phyloP scores from a whole-genome alignment of 2,113 vertebrate species.

The Ammodramus savannarum region DNA sequence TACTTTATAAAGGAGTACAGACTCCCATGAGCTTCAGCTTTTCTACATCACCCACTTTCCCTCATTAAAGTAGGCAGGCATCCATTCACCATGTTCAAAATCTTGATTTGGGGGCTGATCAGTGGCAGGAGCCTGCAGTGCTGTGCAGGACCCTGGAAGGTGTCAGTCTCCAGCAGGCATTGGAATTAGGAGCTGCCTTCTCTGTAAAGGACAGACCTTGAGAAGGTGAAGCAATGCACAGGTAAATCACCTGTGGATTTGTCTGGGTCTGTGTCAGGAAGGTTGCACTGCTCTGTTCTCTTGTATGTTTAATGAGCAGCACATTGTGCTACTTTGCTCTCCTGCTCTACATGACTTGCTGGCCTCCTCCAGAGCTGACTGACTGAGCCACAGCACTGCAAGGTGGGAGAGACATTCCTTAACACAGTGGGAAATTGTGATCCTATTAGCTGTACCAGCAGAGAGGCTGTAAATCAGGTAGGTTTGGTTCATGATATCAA shows the following conservation, averaged over 20 bases:
- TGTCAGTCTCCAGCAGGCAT: not conserved
- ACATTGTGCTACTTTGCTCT: not conserved
- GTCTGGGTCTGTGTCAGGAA: not conserved
- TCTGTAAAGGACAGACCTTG: not conserved
- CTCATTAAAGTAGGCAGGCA: not conserved
- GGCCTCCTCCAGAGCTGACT: not conserved
- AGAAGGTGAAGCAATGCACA: not conserved
- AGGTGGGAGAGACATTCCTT: not conserved
- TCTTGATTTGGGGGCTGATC: not conserved
- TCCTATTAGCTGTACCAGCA: not conserved
- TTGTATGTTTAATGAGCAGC: not conserved
- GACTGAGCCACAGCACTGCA: not conserved
- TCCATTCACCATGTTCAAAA: not conserved
- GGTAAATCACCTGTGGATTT: not conserved
- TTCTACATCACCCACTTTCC: not conserved
- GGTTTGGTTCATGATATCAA: not conserved
- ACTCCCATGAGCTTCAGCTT: not conserved
- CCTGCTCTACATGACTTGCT: not conserved
- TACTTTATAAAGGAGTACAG: not conserved
- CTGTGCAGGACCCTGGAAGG: fast-evolving
- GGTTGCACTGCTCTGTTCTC: not conserved
- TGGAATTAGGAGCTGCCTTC: not conserved
- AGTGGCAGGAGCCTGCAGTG: not conserved
- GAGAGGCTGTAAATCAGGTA: not conserved
- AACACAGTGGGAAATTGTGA: not conserved